These are phyloP conservation scores for Eulemur albifrons DNA, from an alignment of 2,797 vertebrate species.

Conservation along the genomic window DNA sequence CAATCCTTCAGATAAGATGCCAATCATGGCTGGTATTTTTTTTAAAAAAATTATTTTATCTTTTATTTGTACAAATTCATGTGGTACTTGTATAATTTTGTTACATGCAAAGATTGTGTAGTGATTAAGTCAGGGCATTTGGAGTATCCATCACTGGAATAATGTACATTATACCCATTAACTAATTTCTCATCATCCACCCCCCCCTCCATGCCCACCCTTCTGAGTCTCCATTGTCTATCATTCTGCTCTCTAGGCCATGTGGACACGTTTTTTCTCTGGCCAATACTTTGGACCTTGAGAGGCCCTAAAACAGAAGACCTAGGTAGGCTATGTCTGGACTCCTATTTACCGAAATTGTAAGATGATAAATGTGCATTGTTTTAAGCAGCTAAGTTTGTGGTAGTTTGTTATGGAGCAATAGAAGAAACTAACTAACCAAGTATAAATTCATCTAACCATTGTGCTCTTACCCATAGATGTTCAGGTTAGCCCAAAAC, in stretches of 20 bases:
- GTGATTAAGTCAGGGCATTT: background rate
- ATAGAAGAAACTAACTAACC: background rate
- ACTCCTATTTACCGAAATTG: background rate
- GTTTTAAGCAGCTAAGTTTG: background rate
- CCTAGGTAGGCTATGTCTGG: background rate
- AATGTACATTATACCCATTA: background rate
- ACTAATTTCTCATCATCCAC: background rate
- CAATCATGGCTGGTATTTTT: background rate
- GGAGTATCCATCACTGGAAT: too few relatives aligned
- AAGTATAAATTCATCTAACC: background rate
- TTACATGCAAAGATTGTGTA: background rate
- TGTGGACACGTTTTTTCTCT: background rate
- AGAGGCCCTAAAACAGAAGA: background rate
- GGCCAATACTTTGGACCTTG: background rate
- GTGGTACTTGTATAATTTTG: background rate
- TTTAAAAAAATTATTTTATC: background rate
- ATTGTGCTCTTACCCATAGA: background rate
- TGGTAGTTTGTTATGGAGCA: background rate
- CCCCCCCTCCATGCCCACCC: background rate
- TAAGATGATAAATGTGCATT: background rate
- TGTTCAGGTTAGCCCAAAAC: background rate
- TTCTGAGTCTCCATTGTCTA: background rate
- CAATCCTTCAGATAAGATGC: background rate
- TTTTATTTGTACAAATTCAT: background rate
- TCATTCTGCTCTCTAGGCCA: background rate